Evolutionary conservation across 2,113 vertebrate genomes (phyloP), one percentile per base, ranked within the genome.

Genomic region (Clarias macrocephalus): DNA sequence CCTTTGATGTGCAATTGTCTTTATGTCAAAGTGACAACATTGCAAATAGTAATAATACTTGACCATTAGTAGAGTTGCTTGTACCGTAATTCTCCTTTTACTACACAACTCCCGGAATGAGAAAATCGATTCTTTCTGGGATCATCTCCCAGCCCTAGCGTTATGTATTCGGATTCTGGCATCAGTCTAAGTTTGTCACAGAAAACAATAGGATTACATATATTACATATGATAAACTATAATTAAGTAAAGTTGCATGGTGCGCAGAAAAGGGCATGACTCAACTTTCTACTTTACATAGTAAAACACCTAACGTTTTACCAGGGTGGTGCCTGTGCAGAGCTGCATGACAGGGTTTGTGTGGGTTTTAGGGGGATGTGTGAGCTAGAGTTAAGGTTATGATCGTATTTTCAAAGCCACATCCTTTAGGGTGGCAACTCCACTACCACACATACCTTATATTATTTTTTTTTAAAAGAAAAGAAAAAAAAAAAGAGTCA

Each of bases 371-470:
- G 59, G 79, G 56, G 83, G 79, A 75, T 52, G 76, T 48, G 11
- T n/a, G 25, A 85, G 6, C n/a, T 42, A 76, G 48, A 75, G 33
- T 19, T 75, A 63, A 37, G 75, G 42, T 84, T 30, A 60, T 56
- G 54, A 84, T 5, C 48, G 57, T 25, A 70, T 80, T 75, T 86
- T 84, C 77, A 82, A 82, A 60, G 60, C 83, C 76, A 87, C 57
- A 66, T 75, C 82, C 87, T 37, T 57, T 72, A 30, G 72, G 76
- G 48, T 81, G 63, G 66, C 66, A 68, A 82, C 76, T 28, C 21
- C 54, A 16, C 66, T 84, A 52, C 56, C 48, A 33, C 6, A 19
- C 57, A 76, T 48, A 25, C n/a, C 25, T 66, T 48, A 48, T 6
- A 48, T 48, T n/a, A n/a, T n/a, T n/a, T n/a, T n/a, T n/a, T n/a